Base-by-base conservation (phyloP, 2,797 vertebrate species). In the Diceros bicornis region DNA sequence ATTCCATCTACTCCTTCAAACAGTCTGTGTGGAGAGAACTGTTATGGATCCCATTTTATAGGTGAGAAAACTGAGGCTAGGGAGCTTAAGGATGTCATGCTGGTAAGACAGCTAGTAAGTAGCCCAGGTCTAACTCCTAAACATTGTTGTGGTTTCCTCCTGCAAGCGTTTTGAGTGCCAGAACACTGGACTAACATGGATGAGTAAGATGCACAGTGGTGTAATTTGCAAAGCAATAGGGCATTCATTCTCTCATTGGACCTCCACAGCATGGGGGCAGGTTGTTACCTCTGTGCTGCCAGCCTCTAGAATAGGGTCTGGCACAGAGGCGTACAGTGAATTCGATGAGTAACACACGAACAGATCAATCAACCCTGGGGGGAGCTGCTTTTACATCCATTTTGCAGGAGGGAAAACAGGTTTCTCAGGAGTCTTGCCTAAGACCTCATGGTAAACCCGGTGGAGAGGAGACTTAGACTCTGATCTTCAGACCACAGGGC, bases 401-500 rank as follows among this genome's bases (percentile, higher is more conserved):
- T 79, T 84, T 88, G n/a, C 68, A n/a, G 52, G 2, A 69, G 23
- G 75, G 61, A 79, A 94, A 89, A 52, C 17, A 88, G 81, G 34
- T 16, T 93, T 0, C 20, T 72, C 9, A 18, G 68, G 37, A 34
- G 82, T 79, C 89, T 92, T 91, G 94, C 64, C 29, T 44, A 84
- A 84, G 69, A 64, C 23, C 23, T 59, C 25, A 8, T 37, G 13
- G 25, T 57, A 74, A 88, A 34, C 34, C n/a, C 77, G 25, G 27
- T 44, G 41, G n/a, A 96, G 87, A 72, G 71, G 87, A 95, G 71
- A 23, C 34, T 32, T 44, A 50, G 75, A 27, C n/a, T 68, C 82
- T 34, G 77, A 84, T 59, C 61, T 52, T 78, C 41, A 82, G 29
- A 81, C 27, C 17, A 41, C 13, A 37, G 50, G 6, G 29, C 71